phyloP scores from a whole-genome alignment of 2,113 vertebrate genomes.

The Nothobranchius kuhntae region DNA sequence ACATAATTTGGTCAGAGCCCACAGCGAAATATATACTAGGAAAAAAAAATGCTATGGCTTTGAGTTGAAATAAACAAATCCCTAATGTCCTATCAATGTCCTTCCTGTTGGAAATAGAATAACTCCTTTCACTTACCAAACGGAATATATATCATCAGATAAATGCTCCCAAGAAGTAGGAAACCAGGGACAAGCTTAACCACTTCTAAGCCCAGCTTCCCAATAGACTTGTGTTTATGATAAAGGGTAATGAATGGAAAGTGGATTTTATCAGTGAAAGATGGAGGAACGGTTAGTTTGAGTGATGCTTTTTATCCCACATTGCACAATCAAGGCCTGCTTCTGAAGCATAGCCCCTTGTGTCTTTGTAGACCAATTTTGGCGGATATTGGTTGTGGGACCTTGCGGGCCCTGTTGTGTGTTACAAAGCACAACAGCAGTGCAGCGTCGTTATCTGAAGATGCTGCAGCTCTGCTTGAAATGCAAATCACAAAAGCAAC shows the following conservation, averaged over 20 bases:
- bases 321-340: constrained; percentile 77
- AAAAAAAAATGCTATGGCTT: constrained; percentile 75
- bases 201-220: constrained; percentile 76
- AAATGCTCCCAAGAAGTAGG: constrained; percentile 75
- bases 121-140: constrained; percentile 76
- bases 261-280: constrained; percentile 78
- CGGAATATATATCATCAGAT: constrained; percentile 79
- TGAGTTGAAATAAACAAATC: constrained; percentile 80
- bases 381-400: constrained; percentile 72
- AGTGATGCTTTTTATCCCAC: constrained; percentile 78
- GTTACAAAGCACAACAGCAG: constrained; percentile 32
- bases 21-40: constrained; percentile 71
- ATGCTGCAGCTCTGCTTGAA: constrained; percentile 19
- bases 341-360: constrained; percentile 59
- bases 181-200: constrained; percentile 75
- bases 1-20: constrained; percentile 74
- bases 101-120: constrained; percentile 77
- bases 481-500: constrained; percentile 29
- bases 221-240: constrained; percentile 72
- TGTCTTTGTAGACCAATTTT: constrained; percentile 62
- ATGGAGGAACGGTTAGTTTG: constrained; percentile 72
- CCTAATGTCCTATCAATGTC: constrained; percentile 79
- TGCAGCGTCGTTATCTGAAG: constrained; percentile 36
- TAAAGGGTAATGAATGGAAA: constrained; percentile 80
- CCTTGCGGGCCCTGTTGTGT: constrained; percentile 52